Evolutionary conservation across 2,888 invertebrate genomes (phyloP).

Genomic region (Marasmarcha lunaedactyla): DNA sequence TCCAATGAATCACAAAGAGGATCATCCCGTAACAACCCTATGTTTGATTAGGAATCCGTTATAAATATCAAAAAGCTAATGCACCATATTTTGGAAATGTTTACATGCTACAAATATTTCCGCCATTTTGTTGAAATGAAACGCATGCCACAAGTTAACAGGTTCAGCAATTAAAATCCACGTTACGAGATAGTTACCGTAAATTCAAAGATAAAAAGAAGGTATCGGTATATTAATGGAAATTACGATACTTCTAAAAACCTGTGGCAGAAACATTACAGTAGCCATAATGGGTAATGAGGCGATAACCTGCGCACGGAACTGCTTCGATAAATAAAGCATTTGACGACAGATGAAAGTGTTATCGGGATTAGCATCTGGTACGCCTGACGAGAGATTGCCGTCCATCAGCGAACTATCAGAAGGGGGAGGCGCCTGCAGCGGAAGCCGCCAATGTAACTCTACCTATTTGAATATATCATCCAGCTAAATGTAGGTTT

Average conservation of each 20-base stretch:
- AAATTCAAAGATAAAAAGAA: no score
- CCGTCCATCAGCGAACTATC: constrained; percentile 43
- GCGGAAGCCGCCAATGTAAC: constrained; percentile 60
- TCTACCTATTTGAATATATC: constrained; percentile 66
- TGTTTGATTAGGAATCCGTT: constrained; percentile 13
- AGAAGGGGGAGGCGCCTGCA: constrained; percentile 51
- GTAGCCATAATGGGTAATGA: background rate
- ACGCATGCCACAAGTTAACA: no score
- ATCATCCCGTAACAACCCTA: constrained; percentile 7
- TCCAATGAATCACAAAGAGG: constrained; percentile 31
- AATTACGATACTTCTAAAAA: no score
- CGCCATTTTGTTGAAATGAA: no score
- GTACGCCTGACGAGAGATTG: constrained; percentile 59
- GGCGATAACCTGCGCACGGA: constrained; percentile 19
- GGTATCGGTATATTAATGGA: no score
- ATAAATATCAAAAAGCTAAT: no score
- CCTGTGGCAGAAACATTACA: no score
- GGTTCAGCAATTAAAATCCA: no score
- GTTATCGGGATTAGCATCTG: constrained; percentile 42
- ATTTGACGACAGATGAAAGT: background rate
- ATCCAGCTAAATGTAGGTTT: constrained; percentile 65
- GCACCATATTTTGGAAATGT: no score
- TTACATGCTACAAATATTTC: no score
- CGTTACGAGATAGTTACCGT: no score
- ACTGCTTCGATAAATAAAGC: constrained; percentile 22